Evolutionary conservation across 2,113 vertebrate species (phyloP).

Genomic region (Xerus inauris): DNA sequence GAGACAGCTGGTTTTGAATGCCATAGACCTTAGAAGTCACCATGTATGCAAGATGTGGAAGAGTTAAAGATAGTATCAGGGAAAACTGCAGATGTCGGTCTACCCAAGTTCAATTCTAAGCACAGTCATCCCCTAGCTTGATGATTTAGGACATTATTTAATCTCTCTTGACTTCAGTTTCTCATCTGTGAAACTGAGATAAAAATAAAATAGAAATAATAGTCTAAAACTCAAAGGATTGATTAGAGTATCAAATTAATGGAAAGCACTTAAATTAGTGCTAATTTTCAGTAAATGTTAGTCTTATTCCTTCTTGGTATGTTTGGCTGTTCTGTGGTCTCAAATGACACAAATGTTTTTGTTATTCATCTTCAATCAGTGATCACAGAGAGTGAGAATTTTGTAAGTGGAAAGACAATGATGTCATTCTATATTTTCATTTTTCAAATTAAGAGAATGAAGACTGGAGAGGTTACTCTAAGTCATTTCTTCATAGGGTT

Average conservation of each 20-base stretch:
- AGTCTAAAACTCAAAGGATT: background rate
- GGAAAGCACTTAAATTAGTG: background rate
- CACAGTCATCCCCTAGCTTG: background rate
- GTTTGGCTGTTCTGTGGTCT: background rate
- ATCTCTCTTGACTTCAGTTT: constrained; percentile 10
- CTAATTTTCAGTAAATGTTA: background rate
- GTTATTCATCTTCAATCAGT: constrained; percentile 7
- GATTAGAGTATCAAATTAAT: background rate
- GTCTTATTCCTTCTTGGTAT: background rate
- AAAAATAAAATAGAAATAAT: constrained; percentile 33
- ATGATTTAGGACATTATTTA: background rate
- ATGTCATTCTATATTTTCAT: background rate
- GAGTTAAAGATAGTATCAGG: background rate
- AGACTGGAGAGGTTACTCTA: background rate
- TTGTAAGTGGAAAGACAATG: constrained; percentile 36
- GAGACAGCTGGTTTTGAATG: background rate
- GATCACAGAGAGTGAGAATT: background rate
- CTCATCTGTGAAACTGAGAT: background rate
- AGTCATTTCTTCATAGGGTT: background rate
- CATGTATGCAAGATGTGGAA: background rate
- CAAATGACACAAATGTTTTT: background rate
- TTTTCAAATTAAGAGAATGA: constrained; percentile 6
- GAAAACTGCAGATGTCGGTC: background rate
- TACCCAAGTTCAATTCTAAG: background rate
- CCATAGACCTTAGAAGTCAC: background rate